Evolutionary conservation across 2,888 invertebrate genomes (phyloP).

Genomic region (Zaprionus lineosus): DNA sequence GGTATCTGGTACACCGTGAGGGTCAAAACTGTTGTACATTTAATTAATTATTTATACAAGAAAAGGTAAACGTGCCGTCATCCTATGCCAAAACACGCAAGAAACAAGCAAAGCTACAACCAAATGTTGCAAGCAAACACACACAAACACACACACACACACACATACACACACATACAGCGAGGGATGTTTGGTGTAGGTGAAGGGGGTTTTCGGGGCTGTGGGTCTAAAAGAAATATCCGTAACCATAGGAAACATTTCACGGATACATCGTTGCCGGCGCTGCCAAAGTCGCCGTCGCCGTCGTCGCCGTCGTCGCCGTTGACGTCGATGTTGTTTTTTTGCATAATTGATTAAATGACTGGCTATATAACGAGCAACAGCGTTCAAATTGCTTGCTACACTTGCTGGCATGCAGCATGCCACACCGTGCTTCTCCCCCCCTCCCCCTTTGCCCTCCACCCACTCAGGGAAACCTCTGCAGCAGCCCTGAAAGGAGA

Average conservation of each 20-base stretch:
- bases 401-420: constrained; percentile 27
- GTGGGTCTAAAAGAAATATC: constrained; percentile 9
- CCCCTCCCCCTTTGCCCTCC: not conserved
- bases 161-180: not conserved
- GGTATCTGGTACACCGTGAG: not conserved
- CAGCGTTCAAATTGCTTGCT: constrained; percentile 56
- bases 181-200: not conserved
- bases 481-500: constrained; percentile 50
- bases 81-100: constrained; percentile 41
- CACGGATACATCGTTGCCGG: constrained; percentile 65
- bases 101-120: constrained; percentile 38
- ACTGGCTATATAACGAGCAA: constrained; percentile 71
- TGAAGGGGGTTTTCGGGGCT: not conserved
- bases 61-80: constrained; percentile 74
- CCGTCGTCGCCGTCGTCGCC: constrained; percentile 65
- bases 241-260: constrained; percentile 68
- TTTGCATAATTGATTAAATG: constrained; percentile 82
- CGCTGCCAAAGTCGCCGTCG: constrained; percentile 52
- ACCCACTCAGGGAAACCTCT: no score
- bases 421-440: not conserved
- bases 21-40: constrained; percentile 69
- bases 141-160: not conserved
- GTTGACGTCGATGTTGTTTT: constrained; percentile 58
- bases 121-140: constrained; percentile 17
- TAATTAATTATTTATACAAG: constrained; percentile 77